phyloP scores from a whole-genome alignment of 2,797 vertebrate genomes.

The Chiloscyllium punctatum region DNA sequence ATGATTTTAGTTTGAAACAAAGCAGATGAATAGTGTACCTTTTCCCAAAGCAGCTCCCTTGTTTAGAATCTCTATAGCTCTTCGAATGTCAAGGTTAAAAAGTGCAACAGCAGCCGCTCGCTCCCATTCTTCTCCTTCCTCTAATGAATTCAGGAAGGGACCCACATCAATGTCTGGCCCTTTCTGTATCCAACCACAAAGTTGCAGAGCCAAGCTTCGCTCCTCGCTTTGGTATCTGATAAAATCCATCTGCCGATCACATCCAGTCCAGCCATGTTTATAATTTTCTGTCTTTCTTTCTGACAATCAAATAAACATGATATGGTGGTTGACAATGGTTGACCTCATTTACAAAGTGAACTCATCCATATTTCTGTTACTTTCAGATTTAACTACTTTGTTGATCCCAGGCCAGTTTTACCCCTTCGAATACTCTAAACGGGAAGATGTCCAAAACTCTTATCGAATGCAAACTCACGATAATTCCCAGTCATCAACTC shows the following conservation, averaged over 20 bases:
- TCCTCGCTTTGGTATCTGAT: constrained; percentile 83
- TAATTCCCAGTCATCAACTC: background rate
- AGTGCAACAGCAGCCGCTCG: constrained; percentile 88
- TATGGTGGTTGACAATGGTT: background rate
- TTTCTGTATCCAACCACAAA: constrained; percentile 91
- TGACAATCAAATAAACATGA: background rate
- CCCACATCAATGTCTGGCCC: constrained; percentile 81
- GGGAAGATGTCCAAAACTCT: background rate
- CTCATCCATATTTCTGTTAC: background rate
- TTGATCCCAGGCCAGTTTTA: background rate
- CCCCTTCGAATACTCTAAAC: background rate
- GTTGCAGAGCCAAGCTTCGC: constrained; percentile 81
- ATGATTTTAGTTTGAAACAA: background rate
- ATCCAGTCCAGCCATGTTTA: constrained; percentile 79
- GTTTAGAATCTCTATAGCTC: constrained; percentile 92
- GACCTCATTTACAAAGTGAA: background rate
- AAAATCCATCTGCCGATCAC: constrained; percentile 79
- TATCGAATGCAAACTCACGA: background rate
- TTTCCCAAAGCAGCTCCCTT: constrained; percentile 84
- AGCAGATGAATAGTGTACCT: constrained; percentile 55
- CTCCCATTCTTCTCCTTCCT: constrained; percentile 91
- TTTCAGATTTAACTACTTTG: background rate
- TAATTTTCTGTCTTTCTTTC: constrained; percentile 70
- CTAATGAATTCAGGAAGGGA: constrained; percentile 79
- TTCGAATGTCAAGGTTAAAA: constrained; percentile 92